Evolutionary conservation across 2,113 vertebrate species (phyloP).

Genomic region (Pelecanus crispus): DNA sequence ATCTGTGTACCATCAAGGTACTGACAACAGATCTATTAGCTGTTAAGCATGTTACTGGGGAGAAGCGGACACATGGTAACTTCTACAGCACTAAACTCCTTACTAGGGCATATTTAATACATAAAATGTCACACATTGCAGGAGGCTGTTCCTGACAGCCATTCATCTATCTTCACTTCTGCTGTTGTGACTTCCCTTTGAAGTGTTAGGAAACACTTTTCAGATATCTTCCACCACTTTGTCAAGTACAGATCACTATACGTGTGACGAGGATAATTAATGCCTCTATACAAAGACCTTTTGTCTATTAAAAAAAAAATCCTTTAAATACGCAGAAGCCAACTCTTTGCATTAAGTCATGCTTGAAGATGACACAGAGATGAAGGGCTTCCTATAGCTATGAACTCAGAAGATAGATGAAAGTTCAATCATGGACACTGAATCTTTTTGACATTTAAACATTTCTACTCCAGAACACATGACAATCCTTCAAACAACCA

Average conservation of each 20-base stretch:
- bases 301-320: conserved; percentile 6
- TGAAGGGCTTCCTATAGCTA: not conserved
- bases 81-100: not conserved
- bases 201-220: conserved; percentile 20
- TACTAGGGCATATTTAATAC: not conserved
- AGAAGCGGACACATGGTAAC: not conserved
- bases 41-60: not conserved
- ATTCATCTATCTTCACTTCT: not conserved
- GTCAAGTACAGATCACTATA: conserved; percentile 14
- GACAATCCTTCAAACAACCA: conserved; percentile 65
- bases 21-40: not conserved
- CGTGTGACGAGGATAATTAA: not conserved
- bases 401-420: conserved; percentile 2
- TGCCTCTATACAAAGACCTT: not conserved
- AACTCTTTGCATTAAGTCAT: not conserved
- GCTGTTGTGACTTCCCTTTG: conserved; percentile 8
- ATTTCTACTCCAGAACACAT: conserved; percentile 31
- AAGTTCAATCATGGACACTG: not conserved
- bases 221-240: conserved; percentile 21
- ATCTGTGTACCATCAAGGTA: not conserved
- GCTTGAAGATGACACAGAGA: not conserved
- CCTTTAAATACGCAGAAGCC: not conserved
- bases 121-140: not conserved
- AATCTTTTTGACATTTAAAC: conserved; percentile 50
- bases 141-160: not conserved